These are phyloP conservation scores for Craseonycteris thonglongyai DNA, from an alignment of 2,113 vertebrate genomes.

Conservation along the genomic window DNA sequence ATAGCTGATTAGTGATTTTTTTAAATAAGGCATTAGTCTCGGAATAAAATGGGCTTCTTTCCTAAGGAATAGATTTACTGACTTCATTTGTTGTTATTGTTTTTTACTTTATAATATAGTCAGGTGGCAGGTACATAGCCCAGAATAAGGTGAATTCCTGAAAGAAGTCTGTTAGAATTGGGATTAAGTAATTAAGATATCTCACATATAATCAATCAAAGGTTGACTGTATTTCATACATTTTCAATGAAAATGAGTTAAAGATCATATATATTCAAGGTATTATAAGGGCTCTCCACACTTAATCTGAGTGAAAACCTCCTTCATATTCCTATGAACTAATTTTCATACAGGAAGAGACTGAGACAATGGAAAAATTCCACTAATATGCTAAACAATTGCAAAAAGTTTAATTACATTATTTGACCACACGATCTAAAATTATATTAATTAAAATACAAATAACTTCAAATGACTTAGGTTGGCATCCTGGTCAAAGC, in stretches of 20 bases:
- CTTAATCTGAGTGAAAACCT: neutral
- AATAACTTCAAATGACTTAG: neutral
- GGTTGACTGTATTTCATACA: neutral
- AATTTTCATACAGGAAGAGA: neutral
- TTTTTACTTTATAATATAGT: neutral
- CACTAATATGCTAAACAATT: neutral
- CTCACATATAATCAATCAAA: neutral
- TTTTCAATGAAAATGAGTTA: neutral
- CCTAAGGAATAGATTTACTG: neutral
- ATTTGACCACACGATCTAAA: conserved; percentile 9
- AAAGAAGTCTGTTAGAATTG: conserved; percentile 8
- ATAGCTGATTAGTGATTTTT: neutral
- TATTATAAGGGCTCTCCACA: neutral
- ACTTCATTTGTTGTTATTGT: neutral
- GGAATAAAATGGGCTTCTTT: neutral
- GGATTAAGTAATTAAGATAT: neutral
- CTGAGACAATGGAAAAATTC: neutral
- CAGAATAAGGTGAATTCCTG: neutral
- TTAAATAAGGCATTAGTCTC: neutral
- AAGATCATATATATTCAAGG: neutral
- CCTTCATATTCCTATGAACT: neutral
- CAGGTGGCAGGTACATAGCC: neutral
- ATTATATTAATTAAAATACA: neutral
- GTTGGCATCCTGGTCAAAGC: neutral
- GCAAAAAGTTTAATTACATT: neutral